Evolutionary conservation across 2,888 invertebrate genomes (phyloP).

Genomic region (Clistopyga incitator): DNA sequence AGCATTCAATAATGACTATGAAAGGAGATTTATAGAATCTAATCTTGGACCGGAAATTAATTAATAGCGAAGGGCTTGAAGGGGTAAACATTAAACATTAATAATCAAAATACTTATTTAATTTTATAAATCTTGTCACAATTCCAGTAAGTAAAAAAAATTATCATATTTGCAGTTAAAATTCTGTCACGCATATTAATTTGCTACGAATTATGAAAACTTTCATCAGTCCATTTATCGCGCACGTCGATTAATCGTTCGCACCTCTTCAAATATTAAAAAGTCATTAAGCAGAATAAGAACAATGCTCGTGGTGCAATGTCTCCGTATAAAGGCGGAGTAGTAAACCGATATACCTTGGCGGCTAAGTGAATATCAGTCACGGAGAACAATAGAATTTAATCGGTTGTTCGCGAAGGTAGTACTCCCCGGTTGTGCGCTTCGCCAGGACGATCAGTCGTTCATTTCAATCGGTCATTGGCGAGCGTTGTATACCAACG

Average conservation of each 20-base stretch:
- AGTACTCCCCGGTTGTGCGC: not conserved
- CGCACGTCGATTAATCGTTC: too few relatives aligned
- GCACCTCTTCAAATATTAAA: not conserved
- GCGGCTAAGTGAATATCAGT: conserved; percentile 11
- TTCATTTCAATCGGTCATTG: conserved; percentile 33
- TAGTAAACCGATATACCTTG: not conserved
- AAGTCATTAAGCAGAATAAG: not conserved
- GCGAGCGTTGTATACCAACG: not conserved
- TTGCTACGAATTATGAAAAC: not conserved
- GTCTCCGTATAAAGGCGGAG: not conserved
- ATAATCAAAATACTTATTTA: too few relatives aligned
- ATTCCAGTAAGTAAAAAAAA: too few relatives aligned
- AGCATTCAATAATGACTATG: too few relatives aligned
- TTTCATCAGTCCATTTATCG: too few relatives aligned
- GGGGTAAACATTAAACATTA: too few relatives aligned
- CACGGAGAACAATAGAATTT: conserved; percentile 29
- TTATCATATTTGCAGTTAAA: too few relatives aligned
- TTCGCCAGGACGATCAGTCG: not conserved
- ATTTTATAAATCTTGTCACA: too few relatives aligned
- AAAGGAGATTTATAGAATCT: too few relatives aligned
- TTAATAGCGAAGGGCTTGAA: too few relatives aligned
- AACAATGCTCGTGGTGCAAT: not conserved
- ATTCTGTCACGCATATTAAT: too few relatives aligned
- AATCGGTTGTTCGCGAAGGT: not conserved
- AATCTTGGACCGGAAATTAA: too few relatives aligned